Conservation (phyloP, 1,140 invertebrate species). For the Drosophila insularis region DNA sequence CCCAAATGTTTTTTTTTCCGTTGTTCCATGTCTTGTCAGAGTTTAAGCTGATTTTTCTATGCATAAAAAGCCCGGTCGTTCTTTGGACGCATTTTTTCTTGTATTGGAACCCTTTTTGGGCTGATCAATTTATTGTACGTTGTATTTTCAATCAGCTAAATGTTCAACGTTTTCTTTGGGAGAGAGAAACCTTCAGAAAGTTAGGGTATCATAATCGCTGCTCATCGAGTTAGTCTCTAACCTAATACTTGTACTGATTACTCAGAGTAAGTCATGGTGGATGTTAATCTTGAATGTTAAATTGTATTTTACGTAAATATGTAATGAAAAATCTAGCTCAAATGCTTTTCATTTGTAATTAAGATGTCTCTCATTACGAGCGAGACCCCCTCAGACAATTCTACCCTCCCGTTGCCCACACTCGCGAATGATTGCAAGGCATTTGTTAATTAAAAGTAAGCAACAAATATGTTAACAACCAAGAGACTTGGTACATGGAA, state of each 20-base stretch:
- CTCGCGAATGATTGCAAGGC: slow-evolving; percentile 45
- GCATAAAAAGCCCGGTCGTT: too few species aligned
- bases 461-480: slow-evolving; percentile 32
- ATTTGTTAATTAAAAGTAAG: slow-evolving; percentile 61
- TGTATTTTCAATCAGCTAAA: too few species aligned
- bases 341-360: slow-evolving; percentile 18
- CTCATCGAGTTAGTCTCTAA: background rate
- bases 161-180: too few species aligned
- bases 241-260: background rate
- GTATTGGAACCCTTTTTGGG: too few species aligned
- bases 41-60: too few species aligned
- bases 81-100: too few species aligned
- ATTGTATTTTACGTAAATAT: background rate
- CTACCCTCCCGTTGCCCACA: too few species aligned
- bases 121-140: too few species aligned
- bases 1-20: too few species aligned
- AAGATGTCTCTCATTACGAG: slow-evolving; percentile 34
- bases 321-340: slow-evolving; percentile 4
- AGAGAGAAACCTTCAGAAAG: too few species aligned
- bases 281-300: slow-evolving; percentile 9
- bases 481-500: slow-evolving; percentile 29
- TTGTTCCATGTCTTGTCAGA: too few species aligned
- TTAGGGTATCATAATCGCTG: background rate
- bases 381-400: slow-evolving; percentile 15
- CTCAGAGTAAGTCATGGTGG: background rate